Base-by-base conservation (phyloP, 1,140 invertebrate genomes). In the Monochamus saltuarius region DNA sequence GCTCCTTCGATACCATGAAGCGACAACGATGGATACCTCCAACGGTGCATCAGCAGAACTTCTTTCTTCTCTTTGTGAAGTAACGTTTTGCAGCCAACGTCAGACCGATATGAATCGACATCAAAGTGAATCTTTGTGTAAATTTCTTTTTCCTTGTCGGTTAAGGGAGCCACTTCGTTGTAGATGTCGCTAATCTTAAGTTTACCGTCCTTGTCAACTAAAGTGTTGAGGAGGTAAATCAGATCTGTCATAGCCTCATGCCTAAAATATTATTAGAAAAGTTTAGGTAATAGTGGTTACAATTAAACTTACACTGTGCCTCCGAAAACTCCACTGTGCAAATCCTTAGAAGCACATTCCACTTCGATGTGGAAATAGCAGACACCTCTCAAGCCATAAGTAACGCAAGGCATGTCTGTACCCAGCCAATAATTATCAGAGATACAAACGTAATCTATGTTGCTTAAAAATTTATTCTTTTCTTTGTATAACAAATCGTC, bases 401-500 rank as follows among this genome's bases (percentile, higher is more conserved):
- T 99, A 40, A 99, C 85, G 76, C 97, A 99, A 0, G 97, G 97
- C 75, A 97, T 97, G 9, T 87, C 90, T 37, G 90, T 98, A 7
- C 97, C 97, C 14, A 99, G 77, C 97, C 97, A 99, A 73, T 99
- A 99, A 80, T 98, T 99, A 74, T 99, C 97, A 42, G 95, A 98
- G 71, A 99, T 98, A 75, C 95, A 98, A 34, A 98, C 93, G 80
- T 87, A 98, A 76, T 99, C 96, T 0, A 97, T 87, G 74, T 86
- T 83, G 55, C 86, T 82, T 11, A 98, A 82, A 75, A 97, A 99
- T n/a, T 83, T 84, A 61, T 83, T 78, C 76, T 95, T 94, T 62
- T 83, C 80, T 4, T 85, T 74, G 61, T 85, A 79, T 1, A 99
- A 79, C n/a, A 98, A 77, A 2, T 94, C 90, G 76, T 99, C 95